Conservation (phyloP, 2,113 vertebrate species). For the Pseudorhombus dupliciocellatus region DNA sequence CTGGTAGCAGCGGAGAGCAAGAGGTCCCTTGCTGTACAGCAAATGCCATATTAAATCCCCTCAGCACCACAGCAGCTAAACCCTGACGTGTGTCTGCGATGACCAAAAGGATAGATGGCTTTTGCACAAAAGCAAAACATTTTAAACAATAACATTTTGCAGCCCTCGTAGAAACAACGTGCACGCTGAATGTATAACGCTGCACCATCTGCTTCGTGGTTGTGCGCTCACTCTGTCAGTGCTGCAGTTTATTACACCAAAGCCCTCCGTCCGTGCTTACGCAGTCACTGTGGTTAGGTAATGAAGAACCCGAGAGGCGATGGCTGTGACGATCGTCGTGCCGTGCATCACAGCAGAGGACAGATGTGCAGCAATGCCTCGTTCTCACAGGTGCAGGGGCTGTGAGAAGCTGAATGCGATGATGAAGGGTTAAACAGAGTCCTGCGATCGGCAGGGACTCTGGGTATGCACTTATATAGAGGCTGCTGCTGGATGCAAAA, state of each 20-base stretch:
- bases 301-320: constrained; percentile 52
- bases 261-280: constrained; percentile 71
- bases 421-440: constrained; percentile 66
- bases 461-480: constrained; percentile 85
- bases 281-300: constrained; percentile 63
- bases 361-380: constrained; percentile 34
- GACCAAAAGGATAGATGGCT: constrained; percentile 13
- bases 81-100: constrained; percentile 23
- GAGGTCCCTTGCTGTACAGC: constrained; percentile 31
- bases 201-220: constrained; percentile 49
- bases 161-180: constrained; percentile 27
- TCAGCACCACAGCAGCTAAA: constrained; percentile 15
- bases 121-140: constrained; percentile 13
- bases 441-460: constrained; percentile 69
- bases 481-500: constrained; percentile 91
- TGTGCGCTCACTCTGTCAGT: constrained; percentile 49
- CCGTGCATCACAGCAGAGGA: constrained; percentile 31
- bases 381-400: constrained; percentile 69
- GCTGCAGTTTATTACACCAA: constrained; percentile 47
- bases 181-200: constrained; percentile 39
- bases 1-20: constrained; percentile 39
- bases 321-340: constrained; percentile 33
- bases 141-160: constrained; percentile 26
- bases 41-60: constrained; percentile 43
- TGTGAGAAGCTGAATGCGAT: constrained; percentile 40